Percentiles rank a stretch among this genome's conserved stretches.
Conservation (phyloP, 2,888 invertebrate species). For the Chymomyza amoena region DNA sequence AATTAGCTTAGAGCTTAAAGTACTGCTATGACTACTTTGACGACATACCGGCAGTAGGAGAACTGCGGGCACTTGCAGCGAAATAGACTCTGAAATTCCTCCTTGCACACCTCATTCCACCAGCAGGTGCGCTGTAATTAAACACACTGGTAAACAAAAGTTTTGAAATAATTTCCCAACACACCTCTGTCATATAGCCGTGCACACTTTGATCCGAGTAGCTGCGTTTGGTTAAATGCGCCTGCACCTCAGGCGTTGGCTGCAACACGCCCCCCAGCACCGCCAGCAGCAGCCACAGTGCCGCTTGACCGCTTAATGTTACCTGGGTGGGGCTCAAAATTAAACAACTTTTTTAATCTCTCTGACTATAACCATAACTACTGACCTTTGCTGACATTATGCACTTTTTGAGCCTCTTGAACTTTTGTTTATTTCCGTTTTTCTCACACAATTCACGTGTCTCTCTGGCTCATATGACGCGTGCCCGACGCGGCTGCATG, state of each 20-base stretch:
- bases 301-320: slow-evolving; percentile 5
- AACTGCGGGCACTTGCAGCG: slow-evolving; percentile 92
- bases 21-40: slow-evolving; percentile 7
- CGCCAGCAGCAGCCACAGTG: slow-evolving; percentile 35
- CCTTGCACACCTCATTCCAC: slow-evolving; percentile 96
- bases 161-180: slow-evolving; percentile 4
- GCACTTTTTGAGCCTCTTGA: neutral
- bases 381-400: neutral
- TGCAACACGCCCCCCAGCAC: slow-evolving; percentile 21
- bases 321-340: neutral
- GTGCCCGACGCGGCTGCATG: slow-evolving; percentile 26
- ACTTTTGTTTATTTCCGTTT: slow-evolving; percentile 31
- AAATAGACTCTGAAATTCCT: slow-evolving; percentile 92
- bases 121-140: slow-evolving; percentile 89
- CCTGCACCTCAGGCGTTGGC: slow-evolving; percentile 39
- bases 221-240: slow-evolving; percentile 82
- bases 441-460: slow-evolving; percentile 7
- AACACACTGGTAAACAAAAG: neutral
- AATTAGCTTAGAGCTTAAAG: neutral
- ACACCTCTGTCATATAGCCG: slow-evolving; percentile 91
- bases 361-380: neutral
- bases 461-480: slow-evolving; percentile 32
- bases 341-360: neutral
- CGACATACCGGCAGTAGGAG: slow-evolving; percentile 86
- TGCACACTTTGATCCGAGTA: slow-evolving; percentile 89